Base-by-base conservation (phyloP, 2,888 invertebrate genomes). In the Philereme vetulata region DNA sequence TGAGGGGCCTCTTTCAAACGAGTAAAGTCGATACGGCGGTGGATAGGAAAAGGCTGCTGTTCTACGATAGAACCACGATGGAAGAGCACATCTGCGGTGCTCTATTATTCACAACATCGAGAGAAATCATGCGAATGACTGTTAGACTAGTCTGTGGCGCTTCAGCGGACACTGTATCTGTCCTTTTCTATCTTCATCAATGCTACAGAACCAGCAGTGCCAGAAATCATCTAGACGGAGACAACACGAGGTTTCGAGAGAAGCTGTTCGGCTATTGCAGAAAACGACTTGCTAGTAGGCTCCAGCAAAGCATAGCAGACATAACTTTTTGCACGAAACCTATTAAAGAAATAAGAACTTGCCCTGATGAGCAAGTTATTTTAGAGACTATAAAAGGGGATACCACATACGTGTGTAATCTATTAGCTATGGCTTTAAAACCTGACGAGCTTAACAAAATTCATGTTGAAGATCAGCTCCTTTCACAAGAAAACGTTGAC, bases 101-200 rank as follows among this genome's bases (percentile, higher is more conserved):
- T 8, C 71, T 92, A n/a, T 59, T 88, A 0, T 88, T 90, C 62
- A 60, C 80, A 0, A 87, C 79, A 32, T 85, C 89, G 0, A 80
- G 87, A 42, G 86, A 86, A 60, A 85, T 91, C 35, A 91, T 92
- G 90, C 78, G 90, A 49, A 81, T 77, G 34, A 84, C 78, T 3
- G 88, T 92, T 0, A 75, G 78, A 46, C 69, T 92, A 33, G 85
- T 88, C 0, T 92, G 92, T 57, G 90, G 92, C 3, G 83, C 82
- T 1, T 65, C 84, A 7, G 72, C 91, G 0, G 66, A 81, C 36
- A 72, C 72, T 6, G 86, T 92, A 0, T 92, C 92, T 2, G 82
- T 92, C 1, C 76, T 92, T 9, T 92, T 91, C 67, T 92, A 86
- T 62, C 81, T 92, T 1, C 90, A 92, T 53, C 88, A 92, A 64